Conservation (phyloP, 2,888 invertebrate species). For the Drosophila tripunctata region DNA sequence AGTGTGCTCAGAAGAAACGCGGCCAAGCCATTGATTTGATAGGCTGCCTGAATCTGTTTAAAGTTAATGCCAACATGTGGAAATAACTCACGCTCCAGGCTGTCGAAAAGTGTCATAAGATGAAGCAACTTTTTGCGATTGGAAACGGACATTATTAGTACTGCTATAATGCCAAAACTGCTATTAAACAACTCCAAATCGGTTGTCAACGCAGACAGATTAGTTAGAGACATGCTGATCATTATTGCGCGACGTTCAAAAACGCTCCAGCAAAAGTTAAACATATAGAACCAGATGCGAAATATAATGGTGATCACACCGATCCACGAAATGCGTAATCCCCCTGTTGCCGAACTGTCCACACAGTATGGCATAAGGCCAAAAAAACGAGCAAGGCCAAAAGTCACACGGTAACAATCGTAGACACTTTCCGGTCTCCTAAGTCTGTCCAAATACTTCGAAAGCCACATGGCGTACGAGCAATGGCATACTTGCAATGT, state of each 20-base stretch:
- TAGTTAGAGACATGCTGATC: constrained; percentile 64
- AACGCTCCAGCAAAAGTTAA: constrained; percentile 48
- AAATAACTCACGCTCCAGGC: constrained; percentile 61
- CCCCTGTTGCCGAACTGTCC: constrained; percentile 2
- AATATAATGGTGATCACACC: constrained; percentile 56
- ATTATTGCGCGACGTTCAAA: constrained; percentile 56
- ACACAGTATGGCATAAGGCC: constrained; percentile 74
- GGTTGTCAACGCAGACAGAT: constrained; percentile 70
- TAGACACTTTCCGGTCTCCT: constrained; percentile 71
- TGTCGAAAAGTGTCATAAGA: constrained; percentile 47
- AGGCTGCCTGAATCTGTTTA: constrained; percentile 44
- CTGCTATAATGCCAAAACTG: constrained; percentile 61
- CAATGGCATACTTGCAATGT: neutral
- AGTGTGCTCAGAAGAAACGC: constrained; percentile 38
- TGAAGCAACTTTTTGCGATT: constrained; percentile 43
- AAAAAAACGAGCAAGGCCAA: constrained; percentile 53
- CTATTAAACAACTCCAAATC: constrained; percentile 73
- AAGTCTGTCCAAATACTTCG: constrained; percentile 39
- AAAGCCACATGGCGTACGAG: constrained; percentile 55
- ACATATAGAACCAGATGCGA: constrained; percentile 54
- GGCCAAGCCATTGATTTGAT: constrained; percentile 43
- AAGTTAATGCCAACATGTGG: constrained; percentile 67
- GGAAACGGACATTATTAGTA: constrained; percentile 52
- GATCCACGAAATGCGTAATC: constrained; percentile 33
- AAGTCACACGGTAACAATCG: constrained; percentile 64